Base-by-base conservation (phyloP, 1,140 invertebrate species). In the Drosophila sechellia region DNA sequence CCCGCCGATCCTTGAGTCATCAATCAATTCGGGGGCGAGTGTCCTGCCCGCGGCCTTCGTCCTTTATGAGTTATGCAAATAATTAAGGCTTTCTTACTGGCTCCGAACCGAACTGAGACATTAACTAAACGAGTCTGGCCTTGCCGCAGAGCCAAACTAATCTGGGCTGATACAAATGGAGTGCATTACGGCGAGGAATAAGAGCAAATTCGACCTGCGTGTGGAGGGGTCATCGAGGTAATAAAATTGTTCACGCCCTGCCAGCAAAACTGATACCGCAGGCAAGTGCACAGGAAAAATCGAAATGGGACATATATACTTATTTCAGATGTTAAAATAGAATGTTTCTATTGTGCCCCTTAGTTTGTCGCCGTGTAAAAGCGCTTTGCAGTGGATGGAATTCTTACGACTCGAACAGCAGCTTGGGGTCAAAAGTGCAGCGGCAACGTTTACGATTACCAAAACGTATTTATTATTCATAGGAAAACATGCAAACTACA, bases 401-500 rank as follows among this genome's bases (percentile, higher is more conserved):
- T 76, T 76, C 77, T 77, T 77, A 55, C 46, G 64, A 60, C 48
- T 52, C 10, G 31, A 34, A 17, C 34, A 53, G 48, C 56, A 59
- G 42, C 71, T 61, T 15, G 48, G 63, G 65, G 74, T 77, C 64
- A 69, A 56, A 77, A 77, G 74, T 77, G 63, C 74, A 77, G 56
- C 50, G n/a, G 35, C 54, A 49, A 57, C 73, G 49, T 68, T 77
- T 69, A 77, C 63, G 74, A 77, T 77, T 77, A 77, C 52, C 63
- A 60, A 68, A 52, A 53, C 64, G 55, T 76, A 77, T 77, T 77
- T 77, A 77, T 77, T 77, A 77, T 77, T 69, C 74, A 77, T 77
- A 68, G 39, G 63, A 59, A 68, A 77, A 56, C 54, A 76, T 77
- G 72, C 50, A 68, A 77, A 77, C 73, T 77, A 68, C 73, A 50